These are phyloP conservation scores for Ichneumoninae sp. DNA, from an alignment of 2,888 invertebrate species.

Conservation along the genomic window DNA sequence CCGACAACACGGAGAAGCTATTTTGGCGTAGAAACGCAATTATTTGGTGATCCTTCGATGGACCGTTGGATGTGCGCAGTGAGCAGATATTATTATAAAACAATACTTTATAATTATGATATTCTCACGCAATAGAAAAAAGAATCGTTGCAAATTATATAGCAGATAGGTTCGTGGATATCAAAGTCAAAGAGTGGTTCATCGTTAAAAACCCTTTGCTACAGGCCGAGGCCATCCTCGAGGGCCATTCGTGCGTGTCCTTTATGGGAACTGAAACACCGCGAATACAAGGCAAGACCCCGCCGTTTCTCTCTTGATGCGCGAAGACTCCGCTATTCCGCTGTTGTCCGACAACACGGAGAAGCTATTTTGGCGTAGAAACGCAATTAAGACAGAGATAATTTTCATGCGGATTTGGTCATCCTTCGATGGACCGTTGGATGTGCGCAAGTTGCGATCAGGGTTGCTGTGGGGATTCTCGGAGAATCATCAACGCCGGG, in stretches of 20 bases:
- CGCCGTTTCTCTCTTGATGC: conserved; percentile 36
- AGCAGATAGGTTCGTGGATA: no score
- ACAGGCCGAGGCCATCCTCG: conserved; percentile 60
- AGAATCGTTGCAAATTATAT: no score
- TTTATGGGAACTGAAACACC: conserved; percentile 78
- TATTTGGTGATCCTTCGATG: background rate
- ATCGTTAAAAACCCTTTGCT: no score
- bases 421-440: no score
- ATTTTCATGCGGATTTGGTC: background rate
- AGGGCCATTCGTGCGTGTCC: conserved; percentile 71
- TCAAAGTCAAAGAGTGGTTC: no score
- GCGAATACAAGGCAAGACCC: conserved; percentile 61
- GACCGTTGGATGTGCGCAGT: background rate
- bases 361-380: background rate
- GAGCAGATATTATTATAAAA: background rate
- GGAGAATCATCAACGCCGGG: conserved; percentile 28
- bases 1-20: background rate
- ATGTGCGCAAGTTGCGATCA: background rate
- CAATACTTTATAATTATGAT: no score
- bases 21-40: background rate
- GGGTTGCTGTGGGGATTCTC: background rate
- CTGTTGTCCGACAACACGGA: background rate
- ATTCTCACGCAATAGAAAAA: no score
- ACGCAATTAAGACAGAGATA: background rate
- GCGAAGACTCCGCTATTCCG: conserved; percentile 25